A percentile compares a stretch with the other conserved stretches of the same genome.
Conservation (phyloP, 1,140 invertebrate genomes). For the Brachionus rubens region DNA sequence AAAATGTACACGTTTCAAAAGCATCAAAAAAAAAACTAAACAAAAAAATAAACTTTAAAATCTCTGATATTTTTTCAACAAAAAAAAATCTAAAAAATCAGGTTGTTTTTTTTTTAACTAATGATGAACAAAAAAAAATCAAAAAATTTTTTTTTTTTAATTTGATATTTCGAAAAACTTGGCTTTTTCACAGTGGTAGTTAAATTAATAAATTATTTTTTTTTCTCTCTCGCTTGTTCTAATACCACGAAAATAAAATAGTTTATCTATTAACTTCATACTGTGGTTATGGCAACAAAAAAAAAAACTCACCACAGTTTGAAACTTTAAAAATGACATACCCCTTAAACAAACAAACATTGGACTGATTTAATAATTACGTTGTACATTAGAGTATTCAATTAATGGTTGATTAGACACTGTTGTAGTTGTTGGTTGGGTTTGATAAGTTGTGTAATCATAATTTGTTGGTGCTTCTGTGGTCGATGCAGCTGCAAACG, state of each 20-base stretch:
- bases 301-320: not conserved
- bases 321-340: conserved; percentile 3
- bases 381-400: not conserved
- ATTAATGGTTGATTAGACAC: conserved; percentile 11
- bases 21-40: too few relatives aligned
- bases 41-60: too few relatives aligned
- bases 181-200: conserved; percentile 34
- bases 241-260: not conserved
- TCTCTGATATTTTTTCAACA: too few relatives aligned
- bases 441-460: conserved; percentile 28
- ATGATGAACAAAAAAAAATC: not conserved
- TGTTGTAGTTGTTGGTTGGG: not conserved
- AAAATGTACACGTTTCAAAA: too few relatives aligned
- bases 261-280: conserved; percentile 34
- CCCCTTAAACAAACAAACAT: conserved; percentile 23
- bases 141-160: not conserved
- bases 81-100: too few relatives aligned
- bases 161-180: not conserved
- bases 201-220: conserved; percentile 45
- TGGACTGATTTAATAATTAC: conserved; percentile 20
- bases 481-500: not conserved
- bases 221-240: not conserved
- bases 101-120: too few relatives aligned
- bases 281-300: conserved; percentile 18
- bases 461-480: not conserved